Base-by-base conservation (phyloP, 2,113 vertebrate genomes). In the Atlantisia rogersi region DNA sequence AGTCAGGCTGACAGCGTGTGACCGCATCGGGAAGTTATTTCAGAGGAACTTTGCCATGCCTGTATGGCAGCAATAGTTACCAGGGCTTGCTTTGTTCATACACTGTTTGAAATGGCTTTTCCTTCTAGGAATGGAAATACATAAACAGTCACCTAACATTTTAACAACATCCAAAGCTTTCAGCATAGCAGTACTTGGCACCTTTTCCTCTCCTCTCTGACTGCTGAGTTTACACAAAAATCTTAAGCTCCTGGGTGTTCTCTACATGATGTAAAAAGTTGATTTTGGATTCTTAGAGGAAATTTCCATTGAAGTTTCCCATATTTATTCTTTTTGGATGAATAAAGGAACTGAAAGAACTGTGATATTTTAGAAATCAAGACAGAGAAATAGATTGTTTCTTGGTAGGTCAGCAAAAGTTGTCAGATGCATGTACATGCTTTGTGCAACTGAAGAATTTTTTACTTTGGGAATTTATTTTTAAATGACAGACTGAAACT, bases 221-320 rank as follows among this genome's bases (percentile, higher is more conserved):
- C 97, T 40, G 78, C 37, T 56, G 79, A 83, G 68, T 67, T 90
- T 95, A 97, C 79, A 97, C 79, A 96, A 96, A 95, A 96, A 91
- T 70, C 52, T 90, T 80, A 92, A 97, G 96, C 88, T 96, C 96
- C 78, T 94, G 96, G 80, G 67, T 96, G 46, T 96, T 97, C 94
- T 86, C 95, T 75, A 83, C 24, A 90, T 74, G 32, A 82, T 71
- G 65, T 12, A 94, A 78, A 90, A 96, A 91, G 85, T 97, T 98
- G 92, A 92, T 96, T 96, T 97, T 97, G 97, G 97, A 97, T 74
- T 90, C 78, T 58, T 91, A 86, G 59, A 88, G 56, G 84, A 89
- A 94, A 92, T 97, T 98, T 97, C 97, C 97, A 97, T 76, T 94
- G 67, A 96, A 85, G 44, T 95, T 96, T 97, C 95, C 97, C 68